phyloP scores from a whole-genome alignment of 1,140 invertebrate genomes.

The Steinernema khuongi region DNA sequence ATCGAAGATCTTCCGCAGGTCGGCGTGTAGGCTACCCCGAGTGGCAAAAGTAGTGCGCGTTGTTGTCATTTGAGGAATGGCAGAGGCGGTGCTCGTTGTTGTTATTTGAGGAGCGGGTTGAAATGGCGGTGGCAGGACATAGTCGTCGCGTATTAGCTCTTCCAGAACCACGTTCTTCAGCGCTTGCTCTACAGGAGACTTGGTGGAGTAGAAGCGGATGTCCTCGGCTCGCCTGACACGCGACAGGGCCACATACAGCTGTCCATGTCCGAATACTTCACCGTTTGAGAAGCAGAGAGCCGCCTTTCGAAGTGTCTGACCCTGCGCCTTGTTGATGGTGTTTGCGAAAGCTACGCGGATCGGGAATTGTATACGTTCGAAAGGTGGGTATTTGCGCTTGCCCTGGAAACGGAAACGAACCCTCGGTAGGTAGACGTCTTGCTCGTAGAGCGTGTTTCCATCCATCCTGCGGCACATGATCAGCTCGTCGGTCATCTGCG shows the following conservation, averaged over 20 bases:
- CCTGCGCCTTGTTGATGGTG: constrained; percentile 65
- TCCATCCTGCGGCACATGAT: background rate
- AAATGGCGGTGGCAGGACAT: no score
- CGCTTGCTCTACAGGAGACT: background rate
- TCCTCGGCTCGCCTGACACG: background rate
- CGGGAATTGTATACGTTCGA: constrained; percentile 61
- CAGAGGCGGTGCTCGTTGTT: no score
- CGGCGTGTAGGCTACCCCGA: no score
- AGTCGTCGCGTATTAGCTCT: no score
- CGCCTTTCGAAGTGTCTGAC: constrained; percentile 58
- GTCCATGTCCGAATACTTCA: constrained; percentile 59
- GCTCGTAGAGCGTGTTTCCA: background rate
- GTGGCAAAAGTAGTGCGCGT: no score
- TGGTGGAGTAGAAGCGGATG: background rate
- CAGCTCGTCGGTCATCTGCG: background rate
- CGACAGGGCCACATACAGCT: constrained; percentile 51
- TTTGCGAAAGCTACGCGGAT: no score
- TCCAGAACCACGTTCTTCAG: background rate
- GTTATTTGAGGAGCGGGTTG: no score
- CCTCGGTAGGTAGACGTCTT: background rate
- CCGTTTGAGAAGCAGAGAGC: constrained; percentile 52
- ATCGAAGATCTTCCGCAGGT: no score
- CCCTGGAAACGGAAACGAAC: background rate
- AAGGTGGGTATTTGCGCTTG: background rate
- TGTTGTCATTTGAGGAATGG: no score